Conservation (phyloP, 2,888 invertebrate species). For the Apamea anceps region DNA sequence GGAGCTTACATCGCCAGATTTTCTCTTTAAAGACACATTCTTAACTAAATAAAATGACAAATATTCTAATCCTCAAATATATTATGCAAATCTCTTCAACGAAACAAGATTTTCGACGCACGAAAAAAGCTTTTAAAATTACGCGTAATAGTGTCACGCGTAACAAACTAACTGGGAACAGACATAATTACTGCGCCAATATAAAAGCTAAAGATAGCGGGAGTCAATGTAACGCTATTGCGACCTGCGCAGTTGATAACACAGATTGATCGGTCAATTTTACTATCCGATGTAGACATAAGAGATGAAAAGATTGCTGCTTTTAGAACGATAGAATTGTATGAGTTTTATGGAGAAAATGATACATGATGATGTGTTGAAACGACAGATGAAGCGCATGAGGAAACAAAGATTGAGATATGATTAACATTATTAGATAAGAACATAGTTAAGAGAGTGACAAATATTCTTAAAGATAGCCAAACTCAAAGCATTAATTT, state of each 20-base stretch:
- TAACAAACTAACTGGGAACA: conserved; percentile 4
- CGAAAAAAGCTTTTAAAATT: conserved; percentile 17
- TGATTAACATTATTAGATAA: neutral
- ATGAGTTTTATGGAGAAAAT: neutral
- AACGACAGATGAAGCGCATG: neutral
- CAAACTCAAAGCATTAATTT: neutral
- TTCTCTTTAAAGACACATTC: neutral
- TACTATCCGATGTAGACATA: conserved; percentile 48
- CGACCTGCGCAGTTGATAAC: conserved; percentile 40
- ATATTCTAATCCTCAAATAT: neutral
- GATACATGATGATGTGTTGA: neutral
- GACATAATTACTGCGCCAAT: conserved; percentile 26
- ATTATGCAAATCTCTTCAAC: neutral
- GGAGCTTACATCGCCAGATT: neutral
- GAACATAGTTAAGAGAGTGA: neutral
- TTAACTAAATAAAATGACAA: neutral
- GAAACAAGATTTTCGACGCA: neutral
- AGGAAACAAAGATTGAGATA: neutral
- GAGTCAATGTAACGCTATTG: conserved; percentile 47
- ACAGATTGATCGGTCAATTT: conserved; percentile 49
- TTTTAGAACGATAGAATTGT: neutral
- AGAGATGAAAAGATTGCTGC: neutral
- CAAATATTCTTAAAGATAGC: neutral
- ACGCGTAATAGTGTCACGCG: conserved; percentile 26
- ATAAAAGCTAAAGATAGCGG: conserved; percentile 53